These are phyloP conservation scores for Meandrina meandrites DNA, from an alignment of 92 coral and sea anemone genomes.

Conservation along the genomic window DNA sequence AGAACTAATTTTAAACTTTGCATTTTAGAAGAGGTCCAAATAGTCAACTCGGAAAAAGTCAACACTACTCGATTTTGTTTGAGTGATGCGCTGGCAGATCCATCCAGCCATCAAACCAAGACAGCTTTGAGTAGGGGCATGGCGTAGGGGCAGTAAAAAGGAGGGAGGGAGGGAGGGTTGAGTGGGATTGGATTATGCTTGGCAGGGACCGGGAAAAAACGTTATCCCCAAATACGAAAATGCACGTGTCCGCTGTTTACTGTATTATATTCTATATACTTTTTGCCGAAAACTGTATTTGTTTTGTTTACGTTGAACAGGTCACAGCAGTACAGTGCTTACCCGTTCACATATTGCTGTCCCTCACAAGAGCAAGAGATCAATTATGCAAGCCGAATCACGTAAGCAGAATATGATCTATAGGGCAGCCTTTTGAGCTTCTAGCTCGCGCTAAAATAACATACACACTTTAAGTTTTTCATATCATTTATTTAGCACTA, in stretches of 20 bases:
- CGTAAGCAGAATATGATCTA: background rate
- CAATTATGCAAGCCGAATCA: background rate
- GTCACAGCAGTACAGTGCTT: constrained; percentile 42
- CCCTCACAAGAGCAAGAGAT: constrained; percentile 32
- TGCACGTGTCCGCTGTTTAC: too few relatives aligned
- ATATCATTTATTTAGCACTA: background rate
- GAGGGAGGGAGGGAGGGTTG: background rate
- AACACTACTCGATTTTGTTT: background rate
- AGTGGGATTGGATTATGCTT: background rate
- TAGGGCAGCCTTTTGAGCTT: background rate
- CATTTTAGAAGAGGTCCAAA: background rate
- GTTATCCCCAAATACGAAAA: background rate
- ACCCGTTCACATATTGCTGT: constrained; percentile 44
- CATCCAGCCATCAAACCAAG: background rate
- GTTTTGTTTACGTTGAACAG: background rate
- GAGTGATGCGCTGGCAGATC: background rate
- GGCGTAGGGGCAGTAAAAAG: background rate
- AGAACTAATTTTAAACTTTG: background rate
- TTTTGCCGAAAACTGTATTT: too few relatives aligned
- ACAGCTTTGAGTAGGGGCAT: too few relatives aligned
- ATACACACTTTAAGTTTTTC: background rate
- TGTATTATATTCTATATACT: too few relatives aligned
- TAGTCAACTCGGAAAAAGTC: background rate
- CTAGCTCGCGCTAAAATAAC: background rate
- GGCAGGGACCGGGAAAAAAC: background rate